Base-by-base conservation (phyloP, 2,797 vertebrate genomes). In the Simalia tracyae region DNA sequence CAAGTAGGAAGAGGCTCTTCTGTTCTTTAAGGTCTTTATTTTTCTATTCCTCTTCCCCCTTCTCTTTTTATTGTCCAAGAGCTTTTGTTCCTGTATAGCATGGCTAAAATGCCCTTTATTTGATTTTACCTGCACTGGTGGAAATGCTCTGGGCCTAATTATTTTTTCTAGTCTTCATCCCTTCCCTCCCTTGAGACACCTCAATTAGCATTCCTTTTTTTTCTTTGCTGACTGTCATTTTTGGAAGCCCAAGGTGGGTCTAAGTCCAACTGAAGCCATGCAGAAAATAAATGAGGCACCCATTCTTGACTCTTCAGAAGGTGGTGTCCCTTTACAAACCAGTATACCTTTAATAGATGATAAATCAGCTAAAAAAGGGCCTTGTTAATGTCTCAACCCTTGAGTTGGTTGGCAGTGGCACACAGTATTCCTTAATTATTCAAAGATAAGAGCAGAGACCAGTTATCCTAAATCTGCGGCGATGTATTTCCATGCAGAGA, bases 281-380 rank as follows among this genome's bases (percentile, higher is more conserved):
- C 96, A 97, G 97, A 97, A 97, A 98, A 98, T 98, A 98, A 98
- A 98, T 97, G 97, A 98, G 97, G 96, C 97, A 95, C 94, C 90
- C 22, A 14, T 97, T 97, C 97, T 94, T 96, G 97, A 97, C 95
- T 3, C 97, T 96, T 94, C 86, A 96, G 84, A 84, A 98, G 97
- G 97, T 97, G 97, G 96, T 96, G 96, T 97, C 97, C 96, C 97
- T 97, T 97, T 97, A 97, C 97, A 97, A 97, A 97, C 96, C 96
- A 95, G 96, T 91, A 90, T 97, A 96, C 97, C 97, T 98, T 97
- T 98, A 98, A 98, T 98, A 97, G 98, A 98, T 98, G 98, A 98
- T 97, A 98, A 98, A 98, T 98, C 97, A 96, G 96, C 96, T 95
- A 96, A 96, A 96, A 97, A 17, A 97, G 96, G 95, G 97, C 96